Evolutionary conservation across 2,113 vertebrate species (phyloP), one percentile per base, ranked within the genome.

Genomic region (Campylomormyrus numenius): DNA sequence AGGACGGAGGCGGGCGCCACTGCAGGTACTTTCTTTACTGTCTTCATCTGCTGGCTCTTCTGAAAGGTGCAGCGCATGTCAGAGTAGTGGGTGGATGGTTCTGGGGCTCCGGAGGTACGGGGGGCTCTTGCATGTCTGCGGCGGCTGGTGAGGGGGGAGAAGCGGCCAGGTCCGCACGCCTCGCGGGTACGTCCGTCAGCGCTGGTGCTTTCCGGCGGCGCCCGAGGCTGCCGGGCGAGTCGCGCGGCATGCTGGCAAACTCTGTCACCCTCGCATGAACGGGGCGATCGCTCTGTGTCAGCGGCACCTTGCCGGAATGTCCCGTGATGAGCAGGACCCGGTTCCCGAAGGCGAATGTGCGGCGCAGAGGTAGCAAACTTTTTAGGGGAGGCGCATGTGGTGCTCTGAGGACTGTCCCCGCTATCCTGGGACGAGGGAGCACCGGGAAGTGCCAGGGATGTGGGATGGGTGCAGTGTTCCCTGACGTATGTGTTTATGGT

Each of bases 1-100:
- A 84, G 50, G 89, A 88, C 15, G 50, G 66, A 88, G 85, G 66
- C 46, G 5, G 62, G 58, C n/a, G 3, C 21, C 84, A 27, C 83
- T 66, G 89, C 89, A 90, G 89, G 89, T 90, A 90, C 83, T 46
- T 56, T 89, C 27, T 56, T 45, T 74, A 83, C 27, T 52, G 5
- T 90, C 56, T 86, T 86, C 19, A 15, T 66, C 53, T 62, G 52
- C 80, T 86, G 52, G 74, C 4, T 86, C 84, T 49, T 86, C 84
- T 50, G 84, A 42, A 42, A 80, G 74, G 35, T 42, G 35, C 70
- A 42, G 70, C 5, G 70, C 17, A 8, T 42, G 74, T 80, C 74
- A 42, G 74, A 80, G 74, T 50, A 3, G 35, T 39, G 74, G 74
- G 74, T 80, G 74, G 74, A 17, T 50, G 84, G 42, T 9, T 45